These are phyloP conservation scores for Synanthedon vespiformis DNA, from an alignment of 2,888 invertebrate genomes.

Conservation along the genomic window DNA sequence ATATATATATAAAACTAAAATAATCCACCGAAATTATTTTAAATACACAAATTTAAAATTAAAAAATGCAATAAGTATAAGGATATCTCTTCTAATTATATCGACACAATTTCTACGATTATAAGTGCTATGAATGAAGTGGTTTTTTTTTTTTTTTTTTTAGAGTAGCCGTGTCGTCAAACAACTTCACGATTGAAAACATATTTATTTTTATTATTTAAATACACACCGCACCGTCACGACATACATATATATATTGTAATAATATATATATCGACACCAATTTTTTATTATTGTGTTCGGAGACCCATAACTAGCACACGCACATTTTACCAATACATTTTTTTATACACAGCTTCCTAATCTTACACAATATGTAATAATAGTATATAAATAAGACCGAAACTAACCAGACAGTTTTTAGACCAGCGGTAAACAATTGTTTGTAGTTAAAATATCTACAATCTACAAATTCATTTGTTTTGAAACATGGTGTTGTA, in stretches of 20 bases:
- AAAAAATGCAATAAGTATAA: slow-evolving; percentile 28
- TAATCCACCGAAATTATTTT: too few relatives aligned
- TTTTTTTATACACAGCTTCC: too few relatives aligned
- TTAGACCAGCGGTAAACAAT: too few relatives aligned
- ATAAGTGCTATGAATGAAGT: slow-evolving; percentile 27
- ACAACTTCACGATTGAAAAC: neutral
- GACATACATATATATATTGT: neutral
- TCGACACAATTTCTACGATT: slow-evolving; percentile 38
- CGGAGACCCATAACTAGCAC: slow-evolving; percentile 2
- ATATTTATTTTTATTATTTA: neutral
- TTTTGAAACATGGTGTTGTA: too few relatives aligned
- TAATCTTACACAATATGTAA: too few relatives aligned
- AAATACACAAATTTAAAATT: slow-evolving; percentile 12
- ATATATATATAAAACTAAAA: too few relatives aligned
- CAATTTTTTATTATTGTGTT: slow-evolving; percentile 27
- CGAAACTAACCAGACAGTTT: too few relatives aligned
- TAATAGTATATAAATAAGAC: too few relatives aligned
- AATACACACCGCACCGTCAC: too few relatives aligned
- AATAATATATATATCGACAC: slow-evolving; percentile 5
- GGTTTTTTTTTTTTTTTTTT: neutral
- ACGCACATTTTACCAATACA: neutral
- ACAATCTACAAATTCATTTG: too few relatives aligned
- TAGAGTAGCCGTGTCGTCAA: neutral
- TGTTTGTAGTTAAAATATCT: too few relatives aligned
- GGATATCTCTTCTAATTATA: slow-evolving; percentile 30